Conservation (phyloP, 2,797 vertebrate genomes). For the Simalia tracyae region DNA sequence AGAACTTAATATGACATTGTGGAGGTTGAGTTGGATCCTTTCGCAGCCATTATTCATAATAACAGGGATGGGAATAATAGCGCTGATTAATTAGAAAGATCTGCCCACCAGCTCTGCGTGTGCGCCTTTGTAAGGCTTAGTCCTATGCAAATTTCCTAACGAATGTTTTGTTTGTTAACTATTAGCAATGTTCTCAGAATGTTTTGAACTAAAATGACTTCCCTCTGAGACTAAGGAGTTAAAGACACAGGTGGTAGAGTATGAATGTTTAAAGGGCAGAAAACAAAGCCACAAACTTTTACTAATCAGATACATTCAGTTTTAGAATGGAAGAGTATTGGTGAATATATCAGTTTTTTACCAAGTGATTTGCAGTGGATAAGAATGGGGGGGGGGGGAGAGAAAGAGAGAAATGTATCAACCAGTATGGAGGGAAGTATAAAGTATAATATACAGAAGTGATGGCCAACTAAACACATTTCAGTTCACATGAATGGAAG, state of each 20-base stretch:
- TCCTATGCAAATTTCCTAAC: slow-evolving; percentile 29
- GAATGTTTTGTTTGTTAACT: slow-evolving; percentile 47
- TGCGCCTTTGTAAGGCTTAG: slow-evolving; percentile 8
- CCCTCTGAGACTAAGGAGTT: slow-evolving; percentile 4
- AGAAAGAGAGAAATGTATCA: neutral
- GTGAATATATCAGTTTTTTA: neutral
- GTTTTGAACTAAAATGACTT: slow-evolving; percentile 23
- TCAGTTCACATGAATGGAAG: neutral
- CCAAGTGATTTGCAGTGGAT: neutral
- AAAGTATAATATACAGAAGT: neutral
- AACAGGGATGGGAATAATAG: slow-evolving; percentile 29
- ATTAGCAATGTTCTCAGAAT: slow-evolving; percentile 28
- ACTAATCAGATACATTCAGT: neutral
- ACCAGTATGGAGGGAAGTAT: neutral
- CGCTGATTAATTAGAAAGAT: slow-evolving; percentile 41
- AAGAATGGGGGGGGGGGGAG: neutral
- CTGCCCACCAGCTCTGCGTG: slow-evolving; percentile 37
- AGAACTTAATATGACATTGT: slow-evolving; percentile 20
- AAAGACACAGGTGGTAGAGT: slow-evolving; percentile 1
- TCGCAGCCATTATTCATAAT: slow-evolving; percentile 47
- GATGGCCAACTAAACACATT: neutral
- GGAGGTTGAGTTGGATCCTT: slow-evolving; percentile 42
- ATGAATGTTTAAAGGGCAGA: neutral
- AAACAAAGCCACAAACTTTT: neutral
- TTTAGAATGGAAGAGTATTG: neutral